These are phyloP conservation scores for Drosophila borealis DNA, from an alignment of 2,888 invertebrate species.

Conservation along the genomic window DNA sequence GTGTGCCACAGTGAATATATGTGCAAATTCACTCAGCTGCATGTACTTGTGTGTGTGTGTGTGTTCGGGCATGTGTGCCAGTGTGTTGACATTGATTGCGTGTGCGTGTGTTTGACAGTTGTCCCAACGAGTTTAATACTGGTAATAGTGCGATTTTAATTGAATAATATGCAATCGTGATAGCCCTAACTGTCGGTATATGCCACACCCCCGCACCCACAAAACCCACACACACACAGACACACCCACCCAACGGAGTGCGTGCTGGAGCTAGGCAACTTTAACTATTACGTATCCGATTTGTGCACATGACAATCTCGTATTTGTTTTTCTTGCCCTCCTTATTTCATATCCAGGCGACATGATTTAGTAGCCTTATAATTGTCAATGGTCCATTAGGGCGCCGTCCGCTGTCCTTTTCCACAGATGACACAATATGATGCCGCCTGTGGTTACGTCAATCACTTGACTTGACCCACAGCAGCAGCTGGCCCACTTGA, in stretches of 20 bases:
- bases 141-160: constrained; percentile 76
- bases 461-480: constrained; percentile 52
- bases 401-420: constrained; percentile 32
- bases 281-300: constrained; percentile 15
- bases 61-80: not conserved
- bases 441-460: constrained; percentile 61
- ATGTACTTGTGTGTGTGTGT: constrained; percentile 13
- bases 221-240: not conserved
- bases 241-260: not conserved
- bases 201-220: not conserved
- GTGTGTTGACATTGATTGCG: constrained; percentile 52
- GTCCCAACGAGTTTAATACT: constrained; percentile 67
- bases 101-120: constrained; percentile 72
- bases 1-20: constrained; percentile 22
- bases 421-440: constrained; percentile 10
- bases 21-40: constrained; percentile 30
- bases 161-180: constrained; percentile 72
- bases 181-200: constrained; percentile 21
- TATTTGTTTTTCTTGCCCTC: constrained; percentile 46
- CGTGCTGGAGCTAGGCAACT: constrained; percentile 7
- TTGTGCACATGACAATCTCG: constrained; percentile 46
- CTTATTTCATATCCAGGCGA: constrained; percentile 26
- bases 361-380: constrained; percentile 74
- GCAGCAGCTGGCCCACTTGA: constrained; percentile 12
- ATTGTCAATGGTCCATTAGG: constrained; percentile 77